Conservation (phyloP, 2,797 vertebrate genomes). For the Dallia pectoralis region DNA sequence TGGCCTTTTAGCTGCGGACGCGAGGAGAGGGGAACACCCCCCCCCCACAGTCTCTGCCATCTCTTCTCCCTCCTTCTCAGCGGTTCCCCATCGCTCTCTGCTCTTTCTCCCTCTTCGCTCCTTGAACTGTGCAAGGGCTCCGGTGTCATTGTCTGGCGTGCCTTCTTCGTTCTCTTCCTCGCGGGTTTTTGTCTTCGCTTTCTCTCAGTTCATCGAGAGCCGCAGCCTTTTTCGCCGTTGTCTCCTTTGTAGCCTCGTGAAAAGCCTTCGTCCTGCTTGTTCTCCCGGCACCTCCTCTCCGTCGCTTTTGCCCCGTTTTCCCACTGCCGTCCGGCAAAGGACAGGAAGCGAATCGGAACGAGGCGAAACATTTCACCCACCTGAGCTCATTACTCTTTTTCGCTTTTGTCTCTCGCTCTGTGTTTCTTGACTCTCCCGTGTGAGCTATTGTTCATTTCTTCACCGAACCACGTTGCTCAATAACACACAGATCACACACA, state of each 20-base stretch:
- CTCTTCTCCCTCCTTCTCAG: conserved; percentile 54
- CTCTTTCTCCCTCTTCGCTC: conserved; percentile 48
- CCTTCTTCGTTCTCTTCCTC: conserved; percentile 57
- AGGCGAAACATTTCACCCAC: conserved; percentile 47
- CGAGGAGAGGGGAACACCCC: not conserved
- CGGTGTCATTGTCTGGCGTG: conserved; percentile 62
- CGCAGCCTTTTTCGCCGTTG: conserved; percentile 53
- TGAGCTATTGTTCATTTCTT: not conserved
- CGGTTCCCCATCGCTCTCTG: conserved; percentile 58
- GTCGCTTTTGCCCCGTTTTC: conserved; percentile 21
- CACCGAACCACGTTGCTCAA: conserved; percentile 58
- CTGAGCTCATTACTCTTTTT: conserved; percentile 70
- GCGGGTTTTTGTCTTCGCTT: conserved; percentile 67
- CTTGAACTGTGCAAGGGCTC: conserved; percentile 70
- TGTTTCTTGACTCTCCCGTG: not conserved
- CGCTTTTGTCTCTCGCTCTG: conserved; percentile 32
- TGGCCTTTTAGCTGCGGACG: conserved; percentile 43
- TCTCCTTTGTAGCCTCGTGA: conserved; percentile 66
- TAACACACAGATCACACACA: conserved; percentile 64
- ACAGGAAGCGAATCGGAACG: conserved; percentile 72
- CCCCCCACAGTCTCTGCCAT: conserved; percentile 35
- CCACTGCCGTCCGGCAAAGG: conserved; percentile 49
- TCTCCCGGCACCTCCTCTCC: conserved; percentile 31
- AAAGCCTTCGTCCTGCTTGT: conserved; percentile 69
- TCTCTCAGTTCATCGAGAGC: conserved; percentile 63